Conservation (phyloP, 2,888 invertebrate genomes). For the Sipha maydis region DNA sequence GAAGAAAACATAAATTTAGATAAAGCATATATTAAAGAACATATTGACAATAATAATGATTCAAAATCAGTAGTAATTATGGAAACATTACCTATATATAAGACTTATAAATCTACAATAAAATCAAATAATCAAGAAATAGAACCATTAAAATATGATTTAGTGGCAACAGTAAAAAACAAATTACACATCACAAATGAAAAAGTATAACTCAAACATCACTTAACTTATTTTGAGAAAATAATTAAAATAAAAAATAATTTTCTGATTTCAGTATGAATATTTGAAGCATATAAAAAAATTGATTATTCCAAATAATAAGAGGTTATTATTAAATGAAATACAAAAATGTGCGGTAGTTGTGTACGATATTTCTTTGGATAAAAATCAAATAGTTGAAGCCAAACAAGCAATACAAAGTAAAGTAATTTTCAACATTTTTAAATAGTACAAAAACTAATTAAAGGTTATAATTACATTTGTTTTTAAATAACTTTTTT, state of each 20-base stretch:
- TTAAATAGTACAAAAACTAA: not conserved
- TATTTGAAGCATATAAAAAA: constrained; percentile 46
- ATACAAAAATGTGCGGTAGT: constrained; percentile 50
- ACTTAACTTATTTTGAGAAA: not conserved
- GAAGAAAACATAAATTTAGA: not conserved
- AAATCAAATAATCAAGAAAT: not conserved
- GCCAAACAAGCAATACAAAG: constrained; percentile 22
- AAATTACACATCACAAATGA: constrained; percentile 25
- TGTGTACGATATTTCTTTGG: constrained; percentile 51
- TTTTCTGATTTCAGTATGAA: constrained; percentile 35
- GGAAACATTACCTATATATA: not conserved
- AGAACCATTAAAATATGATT: constrained; percentile 32
- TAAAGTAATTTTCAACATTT: not conserved
- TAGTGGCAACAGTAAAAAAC: constrained; percentile 46
- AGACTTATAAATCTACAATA: not conserved
- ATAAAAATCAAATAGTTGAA: constrained; percentile 43
- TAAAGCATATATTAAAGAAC: not conserved
- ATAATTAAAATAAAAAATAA: no score
- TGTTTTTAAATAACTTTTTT: not conserved
- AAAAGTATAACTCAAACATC: not conserved
- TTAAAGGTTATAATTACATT: not conserved
- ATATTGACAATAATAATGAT: not conserved
- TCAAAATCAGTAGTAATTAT: not conserved
- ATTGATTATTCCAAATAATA: constrained; percentile 51
- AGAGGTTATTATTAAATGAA: constrained; percentile 38